Base-by-base conservation (phyloP, 35 echinoderm and acorn worm genomes). In the Lytechinus pictus region DNA sequence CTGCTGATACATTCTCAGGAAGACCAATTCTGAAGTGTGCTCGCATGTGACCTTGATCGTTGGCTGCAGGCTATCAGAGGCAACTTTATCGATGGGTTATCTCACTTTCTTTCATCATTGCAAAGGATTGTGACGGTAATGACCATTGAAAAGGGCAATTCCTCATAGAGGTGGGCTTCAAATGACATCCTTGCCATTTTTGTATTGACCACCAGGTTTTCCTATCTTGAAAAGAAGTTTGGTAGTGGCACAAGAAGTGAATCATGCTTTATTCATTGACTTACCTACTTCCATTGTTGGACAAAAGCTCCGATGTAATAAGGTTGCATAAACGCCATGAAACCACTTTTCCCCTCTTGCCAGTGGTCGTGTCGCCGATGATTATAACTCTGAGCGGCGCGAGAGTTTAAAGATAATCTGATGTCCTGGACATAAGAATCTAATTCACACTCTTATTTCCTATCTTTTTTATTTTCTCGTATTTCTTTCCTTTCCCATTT, bases 131-230 rank as follows among this genome's bases (percentile, higher is more conserved):
- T n/a, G 66, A 79, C 21, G 66, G 66, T 79, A 79, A 79, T 79
- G 66, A 79, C 66, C 66, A n/a, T 8, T n/a, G 66, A 79, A 79
- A 79, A 79, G 66, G 66, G 66, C 66, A 79, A 79, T 79, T 79
- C 66, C 66, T 79, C 21, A 79, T 5, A 79, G 19, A 79, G 66
- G 66, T 79, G 7, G 16, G n/a, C 66, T 79, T 24, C 4, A 16
- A 24, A 24, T 79, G 21, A 79, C 16, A 16, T 79, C 66, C 66
- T 79, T n/a, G 66, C 21, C 66, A 71, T n/a, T 13, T 24, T 79
- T 8, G 8, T n/a, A 79, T 79, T 79, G 66, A 79, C n/a, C n/a
- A 79, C 66, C 66, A 16, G 8, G 66, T 79, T n/a, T 79, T 7
- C 21, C 4, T n/a, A 79, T 79, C 56, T n/a, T 16, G n/a, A 79